These are phyloP conservation scores for Pollenia griseotomentosa DNA, from an alignment of 2,888 invertebrate genomes.

Conservation along the genomic window DNA sequence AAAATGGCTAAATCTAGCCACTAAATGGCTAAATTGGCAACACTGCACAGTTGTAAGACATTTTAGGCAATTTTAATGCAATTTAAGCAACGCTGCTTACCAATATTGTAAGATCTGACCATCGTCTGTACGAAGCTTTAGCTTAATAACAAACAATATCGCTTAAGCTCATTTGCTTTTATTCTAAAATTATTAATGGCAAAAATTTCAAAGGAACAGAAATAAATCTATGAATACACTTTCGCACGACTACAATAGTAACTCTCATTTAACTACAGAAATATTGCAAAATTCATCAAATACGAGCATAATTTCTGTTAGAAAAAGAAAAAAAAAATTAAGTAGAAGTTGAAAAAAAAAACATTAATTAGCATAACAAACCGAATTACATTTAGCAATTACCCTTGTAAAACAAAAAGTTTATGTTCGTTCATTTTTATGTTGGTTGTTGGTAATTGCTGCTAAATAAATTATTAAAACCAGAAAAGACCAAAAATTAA, in stretches of 20 bases:
- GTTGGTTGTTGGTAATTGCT: conserved; percentile 47
- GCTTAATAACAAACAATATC: not conserved
- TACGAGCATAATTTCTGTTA: conserved; percentile 15
- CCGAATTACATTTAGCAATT: conserved; percentile 60
- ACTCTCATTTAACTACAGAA: conserved; percentile 48
- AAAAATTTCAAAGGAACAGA: conserved; percentile 23
- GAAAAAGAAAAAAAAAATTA: not conserved
- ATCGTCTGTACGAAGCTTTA: no score
- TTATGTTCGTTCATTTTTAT: conserved; percentile 51
- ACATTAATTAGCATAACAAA: conserved; percentile 65
- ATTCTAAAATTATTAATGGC: conserved; percentile 26
- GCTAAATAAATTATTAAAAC: conserved; percentile 63
- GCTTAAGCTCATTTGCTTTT: not conserved
- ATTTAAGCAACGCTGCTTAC: no score
- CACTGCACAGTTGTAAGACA: no score
- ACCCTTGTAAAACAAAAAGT: conserved; percentile 59
- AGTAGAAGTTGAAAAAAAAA: not conserved
- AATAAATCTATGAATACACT: conserved; percentile 1
- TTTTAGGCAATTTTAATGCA: no score
- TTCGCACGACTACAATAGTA: conserved; percentile 32
- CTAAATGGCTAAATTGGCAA: no score
- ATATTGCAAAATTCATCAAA: conserved; percentile 38
- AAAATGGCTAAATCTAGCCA: no score
- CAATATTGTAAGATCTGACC: no score
- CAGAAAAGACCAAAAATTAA: not conserved